Percentiles rank a stretch among this genome's conserved stretches.
Evolutionary conservation across 37 sponge, comb jelly and placozoan genomes (phyloP).

Genomic region (Cliona cf. orientalis): DNA sequence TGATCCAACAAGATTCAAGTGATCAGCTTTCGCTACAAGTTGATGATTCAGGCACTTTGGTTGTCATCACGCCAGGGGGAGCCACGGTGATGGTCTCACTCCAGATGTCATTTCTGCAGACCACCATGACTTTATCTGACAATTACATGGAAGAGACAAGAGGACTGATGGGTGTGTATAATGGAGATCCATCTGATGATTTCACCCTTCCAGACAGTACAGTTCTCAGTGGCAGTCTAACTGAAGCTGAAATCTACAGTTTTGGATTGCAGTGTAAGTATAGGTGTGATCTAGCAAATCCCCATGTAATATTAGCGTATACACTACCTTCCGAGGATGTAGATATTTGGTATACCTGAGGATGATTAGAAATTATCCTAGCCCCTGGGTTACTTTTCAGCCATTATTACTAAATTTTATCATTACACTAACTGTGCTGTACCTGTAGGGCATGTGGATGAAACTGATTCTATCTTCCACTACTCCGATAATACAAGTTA

Average conservation of each 20-base stretch:
- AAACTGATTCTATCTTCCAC: conserved; percentile 31
- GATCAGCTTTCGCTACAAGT: background rate
- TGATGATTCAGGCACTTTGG: background rate
- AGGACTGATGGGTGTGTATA: conserved; percentile 63
- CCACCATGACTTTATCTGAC: background rate
- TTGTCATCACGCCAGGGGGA: conserved; percentile 25
- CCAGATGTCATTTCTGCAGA: background rate
- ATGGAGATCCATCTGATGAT: conserved; percentile 57
- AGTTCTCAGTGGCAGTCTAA: conserved; percentile 10
- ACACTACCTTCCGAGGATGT: too few relatives aligned
- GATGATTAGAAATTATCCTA: too few relatives aligned
- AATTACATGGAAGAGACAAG: conserved; percentile 21
- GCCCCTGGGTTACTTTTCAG: too few relatives aligned
- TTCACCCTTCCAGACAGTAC: conserved; percentile 39
- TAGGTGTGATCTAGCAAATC: too few relatives aligned
- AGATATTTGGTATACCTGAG: too few relatives aligned
- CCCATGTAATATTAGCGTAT: too few relatives aligned
- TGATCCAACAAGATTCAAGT: background rate
- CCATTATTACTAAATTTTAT: too few relatives aligned
- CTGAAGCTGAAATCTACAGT: conserved; percentile 50
- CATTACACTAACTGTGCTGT: too few relatives aligned
- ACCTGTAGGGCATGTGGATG: conserved; percentile 42
- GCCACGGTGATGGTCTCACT: conserved; percentile 22
- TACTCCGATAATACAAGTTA: conserved; percentile 23
- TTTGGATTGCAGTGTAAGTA: conserved; percentile 71